A percentile compares a stretch with the other conserved stretches of the same genome.
phyloP scores from a whole-genome alignment of 2,797 vertebrate species.

The Cryptoblepharus egeriae region DNA sequence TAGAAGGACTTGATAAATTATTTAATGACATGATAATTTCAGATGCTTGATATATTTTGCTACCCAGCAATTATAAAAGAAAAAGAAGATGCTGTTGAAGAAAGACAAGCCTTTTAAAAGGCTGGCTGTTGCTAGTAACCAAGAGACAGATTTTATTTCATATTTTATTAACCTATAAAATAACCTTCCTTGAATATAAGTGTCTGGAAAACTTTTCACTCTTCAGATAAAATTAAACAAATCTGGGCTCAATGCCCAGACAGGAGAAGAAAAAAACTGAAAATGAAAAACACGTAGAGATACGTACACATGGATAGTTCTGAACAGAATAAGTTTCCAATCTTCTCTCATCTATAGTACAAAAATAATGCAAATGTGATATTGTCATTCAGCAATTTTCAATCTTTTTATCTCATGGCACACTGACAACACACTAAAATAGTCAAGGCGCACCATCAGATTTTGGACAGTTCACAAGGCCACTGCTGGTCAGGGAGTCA shows the following conservation, averaged over 20 bases:
- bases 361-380: not conserved
- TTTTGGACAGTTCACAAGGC: too few relatives aligned
- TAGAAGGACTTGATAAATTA: constrained; percentile 49
- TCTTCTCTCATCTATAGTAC: not conserved
- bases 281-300: constrained; percentile 3
- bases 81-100: constrained; percentile 35
- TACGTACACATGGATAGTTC: not conserved
- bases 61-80: constrained; percentile 40
- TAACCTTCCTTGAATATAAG: constrained; percentile 56
- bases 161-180: constrained; percentile 71
- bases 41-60: constrained; percentile 54
- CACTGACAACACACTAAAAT: too few relatives aligned
- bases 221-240: constrained; percentile 66
- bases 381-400: too few relatives aligned
- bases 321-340: not conserved
- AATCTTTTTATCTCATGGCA: too few relatives aligned
- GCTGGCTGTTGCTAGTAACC: constrained; percentile 48
- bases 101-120: constrained; percentile 47
- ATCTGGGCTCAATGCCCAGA: constrained; percentile 65
- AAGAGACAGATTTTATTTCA: constrained; percentile 64
- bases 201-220: constrained; percentile 65
- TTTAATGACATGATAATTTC: constrained; percentile 57
- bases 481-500: too few relatives aligned
- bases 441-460: too few relatives aligned
- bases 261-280: constrained; percentile 27